Percentiles rank a stretch among this genome's conserved stretches.
Conservation (phyloP, 2,113 vertebrate species). For the Syrrhaptes paradoxus region DNA sequence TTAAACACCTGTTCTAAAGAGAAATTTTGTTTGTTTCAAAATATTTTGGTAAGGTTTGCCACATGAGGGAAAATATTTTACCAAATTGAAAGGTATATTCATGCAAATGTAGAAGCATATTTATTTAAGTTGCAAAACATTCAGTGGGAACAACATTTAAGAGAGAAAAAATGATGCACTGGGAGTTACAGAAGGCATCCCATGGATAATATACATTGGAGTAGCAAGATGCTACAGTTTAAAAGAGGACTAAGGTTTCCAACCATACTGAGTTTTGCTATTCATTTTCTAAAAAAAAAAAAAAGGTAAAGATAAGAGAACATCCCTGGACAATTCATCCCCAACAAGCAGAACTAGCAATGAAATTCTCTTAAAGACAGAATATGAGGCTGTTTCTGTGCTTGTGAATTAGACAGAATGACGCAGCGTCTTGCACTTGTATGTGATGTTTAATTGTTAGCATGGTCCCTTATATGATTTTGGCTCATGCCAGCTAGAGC, state of each 20-base stretch:
- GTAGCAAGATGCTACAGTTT: not conserved
- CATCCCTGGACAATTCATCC: not conserved
- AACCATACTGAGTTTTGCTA: not conserved
- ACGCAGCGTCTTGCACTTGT: not conserved
- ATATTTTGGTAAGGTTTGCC: not conserved
- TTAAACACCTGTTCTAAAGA: not conserved
- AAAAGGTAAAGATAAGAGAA: not conserved
- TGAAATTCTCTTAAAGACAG: not conserved
- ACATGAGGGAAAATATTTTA: not conserved
- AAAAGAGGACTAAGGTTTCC: not conserved
- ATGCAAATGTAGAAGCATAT: not conserved
- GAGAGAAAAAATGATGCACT: not conserved
- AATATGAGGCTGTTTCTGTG: not conserved
- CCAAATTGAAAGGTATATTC: not conserved
- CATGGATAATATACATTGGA: not conserved
- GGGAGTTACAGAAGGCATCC: not conserved
- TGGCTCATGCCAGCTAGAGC: not conserved
- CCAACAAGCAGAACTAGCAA: not conserved
- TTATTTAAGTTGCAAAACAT: not conserved
- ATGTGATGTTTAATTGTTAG: not conserved
- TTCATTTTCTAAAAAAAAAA: not conserved
- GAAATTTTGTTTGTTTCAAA: not conserved
- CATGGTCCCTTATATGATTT: accelerated
- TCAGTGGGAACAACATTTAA: not conserved
- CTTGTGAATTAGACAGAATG: not conserved